A percentile compares a stretch with the other conserved stretches of the same genome.
Evolutionary conservation across 1,140 invertebrate genomes (phyloP).

Genomic region (Eciton burchellii): DNA sequence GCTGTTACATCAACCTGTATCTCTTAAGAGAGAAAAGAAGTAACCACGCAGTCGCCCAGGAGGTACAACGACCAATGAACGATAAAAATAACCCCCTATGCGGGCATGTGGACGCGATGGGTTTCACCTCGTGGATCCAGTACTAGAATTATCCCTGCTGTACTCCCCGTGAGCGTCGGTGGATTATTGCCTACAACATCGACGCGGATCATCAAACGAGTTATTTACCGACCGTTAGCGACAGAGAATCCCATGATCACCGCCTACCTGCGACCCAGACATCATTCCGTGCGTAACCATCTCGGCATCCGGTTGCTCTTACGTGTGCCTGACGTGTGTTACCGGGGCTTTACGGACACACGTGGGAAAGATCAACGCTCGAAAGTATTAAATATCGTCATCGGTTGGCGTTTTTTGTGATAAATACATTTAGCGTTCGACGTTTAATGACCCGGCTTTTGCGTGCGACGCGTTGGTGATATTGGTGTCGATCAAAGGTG

Average conservation of each 20-base stretch:
- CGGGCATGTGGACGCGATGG: neutral
- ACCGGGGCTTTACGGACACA: neutral
- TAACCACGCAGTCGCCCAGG: neutral
- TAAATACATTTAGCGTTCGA: neutral
- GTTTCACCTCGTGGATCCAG: neutral
- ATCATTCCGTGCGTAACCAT: slow-evolving; percentile 71
- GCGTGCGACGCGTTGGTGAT: neutral
- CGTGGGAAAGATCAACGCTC: neutral
- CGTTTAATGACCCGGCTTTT: neutral
- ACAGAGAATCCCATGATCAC: slow-evolving; percentile 63
- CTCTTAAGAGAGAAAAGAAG: slow-evolving; percentile 1
- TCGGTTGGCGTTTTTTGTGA: neutral
- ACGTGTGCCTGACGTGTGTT: neutral
- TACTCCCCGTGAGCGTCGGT: neutral
- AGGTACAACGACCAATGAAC: neutral
- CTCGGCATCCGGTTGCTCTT: slow-evolving; percentile 63
- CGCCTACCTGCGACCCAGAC: slow-evolving; percentile 44
- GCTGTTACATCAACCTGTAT: slow-evolving; percentile 20
- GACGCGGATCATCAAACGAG: slow-evolving; percentile 43
- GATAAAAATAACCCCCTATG: slow-evolving; percentile 31
- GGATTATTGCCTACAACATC: slow-evolving; percentile 25
- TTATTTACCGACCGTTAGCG: slow-evolving; percentile 62
- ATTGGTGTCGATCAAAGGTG: neutral
- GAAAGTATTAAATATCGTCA: neutral
- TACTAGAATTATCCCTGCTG: slow-evolving; percentile 27